Evolutionary conservation across 2,113 vertebrate species (phyloP).

Genomic region (Plotosus lineatus): DNA sequence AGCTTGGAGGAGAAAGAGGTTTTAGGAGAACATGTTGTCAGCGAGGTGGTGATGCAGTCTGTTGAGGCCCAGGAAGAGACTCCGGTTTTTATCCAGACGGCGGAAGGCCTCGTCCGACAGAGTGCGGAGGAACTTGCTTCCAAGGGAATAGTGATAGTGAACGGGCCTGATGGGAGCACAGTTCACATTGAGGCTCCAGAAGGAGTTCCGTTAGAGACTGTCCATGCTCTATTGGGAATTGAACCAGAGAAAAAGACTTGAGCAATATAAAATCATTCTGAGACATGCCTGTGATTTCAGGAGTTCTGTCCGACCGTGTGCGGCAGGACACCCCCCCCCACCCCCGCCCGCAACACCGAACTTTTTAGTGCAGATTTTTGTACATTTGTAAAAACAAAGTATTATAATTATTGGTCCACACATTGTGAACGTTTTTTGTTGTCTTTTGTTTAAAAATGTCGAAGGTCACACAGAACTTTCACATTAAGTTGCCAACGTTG

Average conservation of each 20-base stretch:
- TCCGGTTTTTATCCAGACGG: conserved; percentile 78
- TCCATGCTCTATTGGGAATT: conserved; percentile 77
- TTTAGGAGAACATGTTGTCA: conserved; percentile 58
- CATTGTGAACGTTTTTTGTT: conserved; percentile 38
- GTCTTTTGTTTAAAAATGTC: conserved; percentile 27
- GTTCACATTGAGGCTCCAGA: conserved; percentile 75
- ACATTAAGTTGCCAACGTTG: conserved; percentile 18
- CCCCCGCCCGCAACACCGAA: conserved; percentile 36
- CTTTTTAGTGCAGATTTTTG: conserved; percentile 74
- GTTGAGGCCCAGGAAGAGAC: conserved; percentile 61
- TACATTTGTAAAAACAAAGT: conserved; percentile 69
- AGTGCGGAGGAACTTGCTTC: conserved; percentile 65
- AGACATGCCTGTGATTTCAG: conserved; percentile 48
- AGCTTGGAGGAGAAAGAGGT: conserved; percentile 32
- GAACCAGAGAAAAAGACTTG: conserved; percentile 66
- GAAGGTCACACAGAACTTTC: conserved; percentile 7
- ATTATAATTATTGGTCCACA: conserved; percentile 42
- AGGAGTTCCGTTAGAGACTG: conserved; percentile 74
- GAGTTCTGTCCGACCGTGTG: no score
- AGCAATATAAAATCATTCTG: conserved; percentile 19
- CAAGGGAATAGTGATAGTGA: conserved; percentile 74
- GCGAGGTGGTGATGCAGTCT: conserved; percentile 64
- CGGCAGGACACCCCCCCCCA: no score
- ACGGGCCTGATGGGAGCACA: conserved; percentile 69
- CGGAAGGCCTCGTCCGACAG: conserved; percentile 74